Base-by-base conservation (phyloP, 2,888 invertebrate genomes). In the Eremobia ochroleuca region DNA sequence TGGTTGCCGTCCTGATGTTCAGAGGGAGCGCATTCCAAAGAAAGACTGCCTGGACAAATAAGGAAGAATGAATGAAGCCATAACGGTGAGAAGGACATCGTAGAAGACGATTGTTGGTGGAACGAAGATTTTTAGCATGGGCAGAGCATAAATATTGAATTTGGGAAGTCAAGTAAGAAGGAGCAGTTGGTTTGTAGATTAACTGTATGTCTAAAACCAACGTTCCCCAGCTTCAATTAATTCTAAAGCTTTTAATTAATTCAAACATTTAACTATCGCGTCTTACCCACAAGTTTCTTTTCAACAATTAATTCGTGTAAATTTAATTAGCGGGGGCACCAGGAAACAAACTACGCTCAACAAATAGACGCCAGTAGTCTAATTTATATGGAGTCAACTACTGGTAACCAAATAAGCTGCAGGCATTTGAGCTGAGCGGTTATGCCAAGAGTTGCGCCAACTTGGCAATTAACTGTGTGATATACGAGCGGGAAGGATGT, bases 311-410 rank as follows among this genome's bases (percentile, higher is more conserved):
- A 72, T 66, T 34, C 58, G 68, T 40, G 76, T 78, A 76, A 85
- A 85, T 82, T 81, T 73, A 80, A 79, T 79, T 85, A 85, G 52
- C 21, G 4, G 28, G 5, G 21, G 43, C 64, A 79, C 73, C 75
- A 31, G 28, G 28, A 37, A 46, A 25, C 64, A 40, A 66, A 65
- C 73, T 74, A 15, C 28, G 40, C 13, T 62, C 21, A 70, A 64
- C 70, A 87, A 88, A 87, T 83, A 87, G 71, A 76, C 76, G 76
- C 43, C 65, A 83, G 84, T 83, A 61, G 82, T 77, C 77, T 85
- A 87, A 89, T 88, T 89, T 88, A 85, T 88, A 76, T 85, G 55
- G 65, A 87, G 86, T 90, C 87, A 88, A 90, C 88, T 89, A 84
- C 85, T 85, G 85, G 69, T 82, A 79, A 88, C 85, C 87, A 89